These are phyloP conservation scores for Gambusia yucatana DNA, from an alignment of 2,797 vertebrate species.

Conservation along the genomic window DNA sequence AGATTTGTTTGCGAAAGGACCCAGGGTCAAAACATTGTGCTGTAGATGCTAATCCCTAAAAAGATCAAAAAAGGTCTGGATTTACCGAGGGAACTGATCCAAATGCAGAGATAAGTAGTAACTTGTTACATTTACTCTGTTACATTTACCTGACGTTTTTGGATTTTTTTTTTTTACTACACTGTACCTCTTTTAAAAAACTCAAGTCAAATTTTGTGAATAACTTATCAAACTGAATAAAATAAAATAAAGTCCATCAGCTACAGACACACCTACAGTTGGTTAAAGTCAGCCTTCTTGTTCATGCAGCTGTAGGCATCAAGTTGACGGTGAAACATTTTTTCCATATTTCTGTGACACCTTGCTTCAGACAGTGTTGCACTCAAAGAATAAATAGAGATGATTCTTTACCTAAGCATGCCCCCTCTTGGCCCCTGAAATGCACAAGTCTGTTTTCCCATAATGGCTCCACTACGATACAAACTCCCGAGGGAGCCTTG, in stretches of 20 bases:
- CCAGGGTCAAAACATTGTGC: not conserved
- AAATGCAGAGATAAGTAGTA: too few relatives aligned
- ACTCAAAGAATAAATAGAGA: constrained; percentile 55
- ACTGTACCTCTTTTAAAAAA: too few relatives aligned
- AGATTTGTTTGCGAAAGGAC: not conserved
- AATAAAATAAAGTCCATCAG: too few relatives aligned
- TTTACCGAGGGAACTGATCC: too few relatives aligned
- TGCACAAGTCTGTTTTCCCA: constrained; percentile 66
- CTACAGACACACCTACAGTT: too few relatives aligned
- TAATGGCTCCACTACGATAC: constrained; percentile 74
- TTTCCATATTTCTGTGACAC: constrained; percentile 9
- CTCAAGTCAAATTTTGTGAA: too few relatives aligned
- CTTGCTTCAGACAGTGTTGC: constrained; percentile 33
- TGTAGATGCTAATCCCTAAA: not conserved
- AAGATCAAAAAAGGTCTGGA: too few relatives aligned
- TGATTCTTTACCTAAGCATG: constrained; percentile 76
- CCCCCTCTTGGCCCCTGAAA: constrained; percentile 77
- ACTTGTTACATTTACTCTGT: not conserved
- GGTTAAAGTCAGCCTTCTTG: too few relatives aligned
- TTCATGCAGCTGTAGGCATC: too few relatives aligned
- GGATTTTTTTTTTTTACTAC: too few relatives aligned
- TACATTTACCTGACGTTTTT: too few relatives aligned
- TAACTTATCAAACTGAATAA: too few relatives aligned
- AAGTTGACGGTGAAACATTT: not conserved
- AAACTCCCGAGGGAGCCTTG: constrained; percentile 63